phyloP scores from a whole-genome alignment of 2,113 vertebrate genomes.

The Cygnus buccinator region DNA sequence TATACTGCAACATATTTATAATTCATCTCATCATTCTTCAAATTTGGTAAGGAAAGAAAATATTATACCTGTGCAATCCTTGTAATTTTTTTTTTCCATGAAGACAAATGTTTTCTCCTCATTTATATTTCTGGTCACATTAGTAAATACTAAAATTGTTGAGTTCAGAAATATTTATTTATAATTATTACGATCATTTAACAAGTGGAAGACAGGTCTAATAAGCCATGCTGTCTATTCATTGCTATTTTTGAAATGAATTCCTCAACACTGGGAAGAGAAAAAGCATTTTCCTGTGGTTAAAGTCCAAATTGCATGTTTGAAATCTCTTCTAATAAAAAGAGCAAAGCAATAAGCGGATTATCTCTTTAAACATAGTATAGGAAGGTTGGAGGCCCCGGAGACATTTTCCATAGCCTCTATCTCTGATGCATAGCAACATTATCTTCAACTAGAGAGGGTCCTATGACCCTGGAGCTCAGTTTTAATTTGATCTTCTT shows the following conservation, averaged over 20 bases:
- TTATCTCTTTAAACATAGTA: slow-evolving; percentile 69
- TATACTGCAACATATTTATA: slow-evolving; percentile 29
- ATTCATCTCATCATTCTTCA: slow-evolving; percentile 43
- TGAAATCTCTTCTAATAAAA: slow-evolving; percentile 66
- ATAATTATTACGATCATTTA: neutral
- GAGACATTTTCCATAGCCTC: slow-evolving; percentile 63
- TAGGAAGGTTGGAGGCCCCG: slow-evolving; percentile 51
- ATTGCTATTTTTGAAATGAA: slow-evolving; percentile 14
- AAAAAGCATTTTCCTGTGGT: slow-evolving; percentile 51
- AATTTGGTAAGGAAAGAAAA: slow-evolving; percentile 10
- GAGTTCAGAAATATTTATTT: neutral
- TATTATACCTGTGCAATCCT: neutral
- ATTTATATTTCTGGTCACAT: neutral
- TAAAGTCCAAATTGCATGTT: slow-evolving; percentile 60
- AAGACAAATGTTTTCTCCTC: neutral
- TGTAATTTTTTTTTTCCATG: neutral
- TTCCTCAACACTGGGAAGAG: slow-evolving; percentile 34
- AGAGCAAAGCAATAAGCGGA: slow-evolving; percentile 66
- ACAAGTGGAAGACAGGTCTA: neutral
- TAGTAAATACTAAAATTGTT: neutral
- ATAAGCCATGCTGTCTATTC: neutral
- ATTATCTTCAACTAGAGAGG: slow-evolving; percentile 64
- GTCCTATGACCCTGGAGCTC: slow-evolving; percentile 62
- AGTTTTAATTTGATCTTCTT: slow-evolving; percentile 65
- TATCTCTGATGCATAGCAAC: slow-evolving; percentile 56